Base-by-base conservation (phyloP, 2,888 invertebrate genomes). In the Cheilosia pagana region DNA sequence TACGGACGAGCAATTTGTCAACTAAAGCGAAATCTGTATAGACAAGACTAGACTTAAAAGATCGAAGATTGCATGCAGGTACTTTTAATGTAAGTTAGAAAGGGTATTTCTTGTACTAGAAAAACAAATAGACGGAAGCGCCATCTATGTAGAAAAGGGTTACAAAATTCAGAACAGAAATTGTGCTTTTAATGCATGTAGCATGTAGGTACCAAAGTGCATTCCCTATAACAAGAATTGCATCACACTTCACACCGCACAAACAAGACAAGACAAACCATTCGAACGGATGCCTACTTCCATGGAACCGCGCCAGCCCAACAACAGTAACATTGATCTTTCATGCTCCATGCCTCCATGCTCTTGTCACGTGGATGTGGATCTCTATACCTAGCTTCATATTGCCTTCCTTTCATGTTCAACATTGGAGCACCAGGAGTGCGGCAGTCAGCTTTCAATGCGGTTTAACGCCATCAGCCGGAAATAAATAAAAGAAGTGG, bases 401-500 rank as follows among this genome's bases (percentile, higher is more conserved):
- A 10, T 55, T 60, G 57, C 57, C 45, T 10, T 65, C 59, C 63
- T 60, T 23, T 67, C 68, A 67, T 70, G 48, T 76, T 76, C n/a
- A 53, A 63, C 48, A 62, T 28, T 41, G 62, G 48, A 70, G 25
- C 31, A 57, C n/a, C n/a, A 55, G 28, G 21, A 71, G 52, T 8
- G 39, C 14, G 45, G 12, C 45, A 50, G 35, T 31, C 57, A 76
- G 71, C 76, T 82, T 62, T 65, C 72, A 78, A 68, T 83, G 70
- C 60, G 68, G 72, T 85, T 71, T 75, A 79, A 75, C 70, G 79
- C 74, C 74, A 67, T 75, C 70, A 74, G 70, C 79, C 79, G 83
- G 79, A 85, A 85, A 79, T 75, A 70, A 79, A 83, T 74, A 79
- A 83, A 83, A 83, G 78, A 82, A 82, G 39, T 67, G 60, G 23